Base-by-base conservation (phyloP, 1,140 invertebrate species). In the Drosophila subobscura region DNA sequence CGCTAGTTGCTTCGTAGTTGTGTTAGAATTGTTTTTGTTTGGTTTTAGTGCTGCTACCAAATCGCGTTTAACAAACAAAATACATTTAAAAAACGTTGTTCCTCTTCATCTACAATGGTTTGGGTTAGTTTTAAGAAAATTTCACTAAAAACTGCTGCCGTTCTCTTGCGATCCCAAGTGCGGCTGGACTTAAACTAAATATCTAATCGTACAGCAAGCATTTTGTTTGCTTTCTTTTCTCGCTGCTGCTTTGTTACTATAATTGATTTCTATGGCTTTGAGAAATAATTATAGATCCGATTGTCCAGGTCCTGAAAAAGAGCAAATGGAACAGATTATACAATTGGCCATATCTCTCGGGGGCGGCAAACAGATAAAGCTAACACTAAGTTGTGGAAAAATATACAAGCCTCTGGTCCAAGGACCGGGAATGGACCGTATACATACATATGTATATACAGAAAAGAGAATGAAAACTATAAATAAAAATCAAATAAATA, bases 241-340 rank as follows among this genome's bases (percentile, higher is more conserved):
- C 54, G 58, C 23, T 61, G 52, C 51, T 86, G 63, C 52, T 54
- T 55, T 67, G 70, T 79, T 72, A 67, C 90, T 91, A 91, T 89
- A 91, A 91, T 90, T 81, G 72, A 90, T 91, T 91, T 91, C 90
- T 91, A 91, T 91, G 75, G 79, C 61, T 52, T 79, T 83, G 67
- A 77, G 89, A 91, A 91, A 91, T 91, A 91, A 90, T 91, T 91
- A 91, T 90, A 91, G 89, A 90, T 91, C 90, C 76, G 90, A 91
- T 83, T 91, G 90, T 79, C 90, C 90, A 85, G 90, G 90, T 76
- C 90, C 90, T 91, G 85, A 29, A 90, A 90, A 64, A 91, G 56
- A 91, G 20, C 44, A 88, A 79, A 84, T 44, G 41, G 20, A 64
- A n/a, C 40, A 16, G 25, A 49, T 71, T 66, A 47, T 14, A 46